Evolutionary conservation across 1,140 invertebrate species (phyloP), one percentile per base, ranked within the genome.

Genomic region (Spodoptera frugiperda): DNA sequence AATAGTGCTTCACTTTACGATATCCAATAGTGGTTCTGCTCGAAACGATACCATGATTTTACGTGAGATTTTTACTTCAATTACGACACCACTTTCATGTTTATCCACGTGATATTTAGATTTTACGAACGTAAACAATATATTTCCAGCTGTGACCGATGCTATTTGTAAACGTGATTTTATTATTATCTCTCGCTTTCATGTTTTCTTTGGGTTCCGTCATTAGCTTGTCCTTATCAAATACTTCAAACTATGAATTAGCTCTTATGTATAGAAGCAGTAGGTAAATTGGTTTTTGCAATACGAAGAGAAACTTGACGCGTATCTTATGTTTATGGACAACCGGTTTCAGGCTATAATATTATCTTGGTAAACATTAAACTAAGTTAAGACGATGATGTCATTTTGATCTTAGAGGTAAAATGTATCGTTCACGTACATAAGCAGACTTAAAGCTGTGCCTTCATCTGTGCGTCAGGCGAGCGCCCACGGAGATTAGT

Each of bases 361-460:
- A 75, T 70, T 51, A 55, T 68, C 74, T 72, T 77, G 68, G 83
- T 85, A 86, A 88, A 86, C 78, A 84, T 84, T 79, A 49, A 78
- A 78, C 78, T 85, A 84, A 84, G 63, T 84, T 80, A 78, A 82
- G 81, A 44, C 61, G 84, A 78, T 92, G 90, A 92, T 91, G 82
- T 91, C 89, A 92, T 39, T 57, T 30, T 77, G 75, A 63, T 81
- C 80, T 86, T 84, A 86, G 84, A 78, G 88, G 85, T 76, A 79
- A 89, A 73, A 89, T 86, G 86, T 88, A 82, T 85, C 81, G 79
- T 57, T 75, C 30, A 54, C 79, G 73, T 80, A 83, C 83, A 84
- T 78, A 83, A 81, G 76, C 78, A 73, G 79, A 76, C 76, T 76
- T 74, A 61, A 61, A 74, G 33, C 79, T 80, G 79, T 76, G 51